Evolutionary conservation across 2,797 vertebrate genomes (phyloP), one percentile per base, ranked within the genome.

Genomic region (Trematomus bernacchii): DNA sequence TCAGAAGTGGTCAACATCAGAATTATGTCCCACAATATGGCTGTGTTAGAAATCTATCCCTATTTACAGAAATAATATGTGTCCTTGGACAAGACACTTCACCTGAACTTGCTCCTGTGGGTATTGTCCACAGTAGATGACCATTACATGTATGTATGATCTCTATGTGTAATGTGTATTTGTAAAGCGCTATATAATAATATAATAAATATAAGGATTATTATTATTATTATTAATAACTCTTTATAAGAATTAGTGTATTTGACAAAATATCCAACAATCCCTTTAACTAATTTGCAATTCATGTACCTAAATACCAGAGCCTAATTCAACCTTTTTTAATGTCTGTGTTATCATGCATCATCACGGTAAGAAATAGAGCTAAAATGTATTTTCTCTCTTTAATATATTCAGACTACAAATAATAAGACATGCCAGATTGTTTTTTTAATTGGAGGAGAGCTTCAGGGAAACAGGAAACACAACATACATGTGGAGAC

Each of bases 381-480:
- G 5, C 14, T 18, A 37, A 52, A 6, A 8, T n/a, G 10, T 58
- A n/a, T 4, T 10, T 11, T 55, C 30, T 33, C 43, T 44, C 43
- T 44, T 33, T 53, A 14, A 19, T 3, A 55, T 55, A 62, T 48
- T 71, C 51, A 27, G 6, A 42, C 30, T 53, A 40, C 13, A 50
- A 80, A 55, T 37, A 54, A 58, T 2, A 64, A 23, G 19, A 54
- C 55, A 47, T 59, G 21, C 5, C 33, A 43, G 14, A 63, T 10
- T 42, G 3, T 70, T 55, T 50, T n/a, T 18, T 71, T 73, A 71
- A 78, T 21, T 13, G 15, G 59, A 65, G 48, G 71, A 33, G 58
- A 76, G 64, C 46, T 65, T 74, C 48, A 27, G 10, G 52, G 48
- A 71, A 44, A 79, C 55, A 80, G 62, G 66, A 74, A 78, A 73